These are phyloP conservation scores for Sebastes nivosus DNA, from an alignment of 2,797 vertebrate genomes.

Conservation along the genomic window DNA sequence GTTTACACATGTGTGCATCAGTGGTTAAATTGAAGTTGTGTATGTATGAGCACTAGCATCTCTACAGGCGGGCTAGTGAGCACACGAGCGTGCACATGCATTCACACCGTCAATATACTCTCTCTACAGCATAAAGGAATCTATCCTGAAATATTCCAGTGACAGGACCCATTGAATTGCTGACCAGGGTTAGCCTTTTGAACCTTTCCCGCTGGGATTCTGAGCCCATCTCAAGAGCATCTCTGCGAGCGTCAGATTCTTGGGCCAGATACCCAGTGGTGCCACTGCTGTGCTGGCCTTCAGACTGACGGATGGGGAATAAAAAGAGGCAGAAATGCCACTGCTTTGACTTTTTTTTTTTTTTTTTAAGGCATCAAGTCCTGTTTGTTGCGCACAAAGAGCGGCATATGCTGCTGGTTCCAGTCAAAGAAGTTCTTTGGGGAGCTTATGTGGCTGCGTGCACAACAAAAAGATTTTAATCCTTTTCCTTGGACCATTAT, in stretches of 20 bases:
- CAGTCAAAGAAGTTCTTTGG: constrained; percentile 67
- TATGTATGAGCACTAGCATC: background rate
- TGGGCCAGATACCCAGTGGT: constrained; percentile 58
- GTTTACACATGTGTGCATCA: background rate
- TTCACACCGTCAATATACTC: constrained; percentile 1
- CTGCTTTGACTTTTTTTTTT: constrained; percentile 53
- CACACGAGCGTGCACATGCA: background rate
- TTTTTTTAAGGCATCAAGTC: constrained; percentile 52
- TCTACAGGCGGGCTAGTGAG: background rate
- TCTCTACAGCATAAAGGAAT: constrained; percentile 28
- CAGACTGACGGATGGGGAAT: constrained; percentile 44
- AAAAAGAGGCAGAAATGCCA: constrained; percentile 52
- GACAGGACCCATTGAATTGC: constrained; percentile 50
- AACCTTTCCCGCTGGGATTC: constrained; percentile 57
- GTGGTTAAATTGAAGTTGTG: constrained; percentile 11
- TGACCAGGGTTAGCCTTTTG: constrained; percentile 62
- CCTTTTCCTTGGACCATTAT: constrained; percentile 56
- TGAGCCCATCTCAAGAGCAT: constrained; percentile 68
- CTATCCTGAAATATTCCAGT: constrained; percentile 40
- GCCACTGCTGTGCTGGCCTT: constrained; percentile 60
- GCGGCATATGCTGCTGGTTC: constrained; percentile 53
- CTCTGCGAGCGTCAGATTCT: constrained; percentile 60
- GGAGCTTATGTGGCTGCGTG: constrained; percentile 68
- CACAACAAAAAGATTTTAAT: constrained; percentile 78
- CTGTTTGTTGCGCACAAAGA: constrained; percentile 65